phyloP scores from a whole-genome alignment of 2,888 invertebrate species.

The Andrena minutula region DNA sequence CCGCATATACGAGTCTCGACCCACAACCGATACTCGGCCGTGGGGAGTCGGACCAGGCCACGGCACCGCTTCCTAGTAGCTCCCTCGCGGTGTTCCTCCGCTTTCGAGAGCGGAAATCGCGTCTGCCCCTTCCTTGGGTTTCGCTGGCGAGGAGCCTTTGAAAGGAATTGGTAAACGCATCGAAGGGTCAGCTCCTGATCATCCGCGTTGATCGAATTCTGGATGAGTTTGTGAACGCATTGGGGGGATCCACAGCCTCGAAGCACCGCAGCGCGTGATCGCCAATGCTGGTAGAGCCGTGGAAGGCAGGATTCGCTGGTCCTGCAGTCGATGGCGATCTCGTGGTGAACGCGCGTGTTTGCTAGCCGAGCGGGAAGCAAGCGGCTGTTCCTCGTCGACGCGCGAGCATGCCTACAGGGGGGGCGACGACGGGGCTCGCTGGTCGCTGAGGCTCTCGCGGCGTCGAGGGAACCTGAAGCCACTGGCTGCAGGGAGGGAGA shows the following conservation, averaged over 20 bases:
- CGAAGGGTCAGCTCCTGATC: no score
- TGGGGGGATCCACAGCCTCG: no score
- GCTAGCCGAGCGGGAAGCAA: slow-evolving; percentile 28
- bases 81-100: background rate
- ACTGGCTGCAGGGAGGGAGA: slow-evolving; percentile 3
- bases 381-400: background rate
- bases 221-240: no score
- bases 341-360: slow-evolving; percentile 14
- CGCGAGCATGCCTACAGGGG: background rate
- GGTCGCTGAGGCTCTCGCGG: slow-evolving; percentile 10
- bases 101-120: background rate
- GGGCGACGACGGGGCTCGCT: slow-evolving; percentile 8
- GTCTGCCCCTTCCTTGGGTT: no score
- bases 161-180: no score
- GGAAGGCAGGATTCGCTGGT: no score
- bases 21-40: slow-evolving; percentile 75
- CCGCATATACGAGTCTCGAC: slow-evolving; percentile 79
- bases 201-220: no score
- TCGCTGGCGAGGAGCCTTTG: no score
- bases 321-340: slow-evolving; percentile 4
- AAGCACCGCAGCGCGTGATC: no score
- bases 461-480: slow-evolving; percentile 4
- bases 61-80: slow-evolving; percentile 48
- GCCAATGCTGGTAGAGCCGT: no score
- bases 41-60: slow-evolving; percentile 58